Evolutionary conservation across 1,140 invertebrate species (phyloP), one percentile per base, ranked within the genome.

Genomic region (Melitaea cinxia): DNA sequence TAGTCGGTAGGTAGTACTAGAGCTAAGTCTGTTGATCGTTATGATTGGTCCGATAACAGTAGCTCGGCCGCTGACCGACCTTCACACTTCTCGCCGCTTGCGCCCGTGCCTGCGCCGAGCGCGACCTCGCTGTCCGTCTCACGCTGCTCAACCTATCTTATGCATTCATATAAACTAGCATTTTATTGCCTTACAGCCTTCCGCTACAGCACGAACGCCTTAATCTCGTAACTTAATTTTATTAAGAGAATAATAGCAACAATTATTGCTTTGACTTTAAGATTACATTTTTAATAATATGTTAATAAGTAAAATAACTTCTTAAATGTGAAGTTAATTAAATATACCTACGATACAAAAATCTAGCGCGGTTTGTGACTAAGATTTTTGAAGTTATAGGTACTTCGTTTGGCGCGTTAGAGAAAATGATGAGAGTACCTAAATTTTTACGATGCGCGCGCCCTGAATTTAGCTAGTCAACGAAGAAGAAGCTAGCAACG

Each of bases 41-140:
- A 79, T 70, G 78, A 84, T 82, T 81, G 83, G 81, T 74, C 65
- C 82, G 84, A 85, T 89, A 89, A 85, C 70, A 76, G 67, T 66
- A 69, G 80, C 80, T 74, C 86, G 86, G 86, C 75, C 86, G 83
- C 77, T 87, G 86, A 89, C 86, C 86, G 86, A 76, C 86, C 86
- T 89, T 89, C 86, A 87, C 85, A 77, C 82, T 72, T 75, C 72
- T 70, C 69, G 77, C 73, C 61, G 79, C 64, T 71, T 65, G 78
- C 68, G 69, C 73, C 65, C 67, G 72, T 69, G 75, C 68, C 65
- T 63, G 73, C 70, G 66, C 63, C 33, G 57, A 61, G 73, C 69
- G 58, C 73, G 78, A 72, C 82, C 82, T 83, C 83, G 83, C 71
- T 73, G 73, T 74, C 42, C 73, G 72, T 78, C 77, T 79, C 75